These are phyloP conservation scores for Gadus chalcogrammus DNA, from an alignment of 2,113 vertebrate species.

Conservation along the genomic window DNA sequence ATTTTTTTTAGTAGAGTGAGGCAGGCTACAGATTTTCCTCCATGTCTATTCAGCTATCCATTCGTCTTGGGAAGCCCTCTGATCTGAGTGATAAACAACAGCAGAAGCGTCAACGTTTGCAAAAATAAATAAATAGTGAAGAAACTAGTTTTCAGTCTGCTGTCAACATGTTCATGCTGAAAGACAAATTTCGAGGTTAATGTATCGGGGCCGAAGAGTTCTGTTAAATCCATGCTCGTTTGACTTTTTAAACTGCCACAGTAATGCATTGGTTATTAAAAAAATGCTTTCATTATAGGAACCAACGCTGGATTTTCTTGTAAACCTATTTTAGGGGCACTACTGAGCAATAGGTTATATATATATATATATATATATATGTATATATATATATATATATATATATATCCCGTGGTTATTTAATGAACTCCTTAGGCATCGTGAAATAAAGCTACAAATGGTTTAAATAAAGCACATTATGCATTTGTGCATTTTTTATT, in stretches of 20 bases:
- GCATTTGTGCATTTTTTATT: not conserved
- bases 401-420: too few species aligned
- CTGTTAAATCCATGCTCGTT: slow-evolving; percentile 30
- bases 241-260: not conserved
- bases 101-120: slow-evolving; percentile 72
- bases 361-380: too few species aligned
- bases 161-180: slow-evolving; percentile 69
- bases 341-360: too few species aligned
- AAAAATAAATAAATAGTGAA: slow-evolving; percentile 60
- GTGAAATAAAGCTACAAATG: too few species aligned
- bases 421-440: too few species aligned
- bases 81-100: slow-evolving; percentile 76
- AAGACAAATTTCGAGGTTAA: slow-evolving; percentile 70
- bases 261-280: not conserved
- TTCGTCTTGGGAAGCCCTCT: slow-evolving; percentile 71
- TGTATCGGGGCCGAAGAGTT: slow-evolving; percentile 51
- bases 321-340: too few species aligned
- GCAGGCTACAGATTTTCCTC: slow-evolving; percentile 65
- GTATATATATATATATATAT: too few species aligned
- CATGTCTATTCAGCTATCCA: slow-evolving; percentile 65
- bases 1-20: slow-evolving; percentile 59
- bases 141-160: slow-evolving; percentile 77
- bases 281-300: too few species aligned
- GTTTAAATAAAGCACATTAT: too few species aligned
- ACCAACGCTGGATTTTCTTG: too few species aligned